Percentiles rank a stretch among this genome's conserved stretches.
phyloP scores from a whole-genome alignment of 2,113 vertebrate species.

The Callithrix jacchus region DNA sequence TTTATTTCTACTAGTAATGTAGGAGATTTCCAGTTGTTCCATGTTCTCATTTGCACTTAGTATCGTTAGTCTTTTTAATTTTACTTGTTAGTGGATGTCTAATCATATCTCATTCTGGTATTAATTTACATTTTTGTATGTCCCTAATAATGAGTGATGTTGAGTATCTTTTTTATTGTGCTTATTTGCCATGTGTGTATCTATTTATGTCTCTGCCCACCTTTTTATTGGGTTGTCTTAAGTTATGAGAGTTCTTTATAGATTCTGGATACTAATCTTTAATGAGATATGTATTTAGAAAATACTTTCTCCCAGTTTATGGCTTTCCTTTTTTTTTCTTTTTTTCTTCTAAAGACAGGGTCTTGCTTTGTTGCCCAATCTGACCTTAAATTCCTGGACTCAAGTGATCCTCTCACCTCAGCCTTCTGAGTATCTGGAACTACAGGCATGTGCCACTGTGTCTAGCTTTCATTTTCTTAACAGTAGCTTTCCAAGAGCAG shows the following conservation, averaged over 20 bases:
- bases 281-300: not conserved
- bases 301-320: not conserved
- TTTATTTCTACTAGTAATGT: not conserved
- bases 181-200: not conserved
- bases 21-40: not conserved
- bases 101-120: not conserved
- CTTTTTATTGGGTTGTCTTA: slow-evolving; percentile 17
- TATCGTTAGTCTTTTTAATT: not conserved
- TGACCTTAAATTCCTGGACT: not conserved
- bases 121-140: not conserved
- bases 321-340: not conserved
- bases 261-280: not conserved
- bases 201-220: not conserved
- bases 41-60: not conserved
- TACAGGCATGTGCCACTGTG: not conserved
- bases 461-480: not conserved
- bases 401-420: not conserved
- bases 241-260: not conserved
- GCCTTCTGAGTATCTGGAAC: not conserved
- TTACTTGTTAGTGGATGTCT: not conserved
- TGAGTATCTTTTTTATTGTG: not conserved
- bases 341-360: not conserved
- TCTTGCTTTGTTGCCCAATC: not conserved
- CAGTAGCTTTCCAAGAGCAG: not conserved
- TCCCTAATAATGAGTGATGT: not conserved